Percentiles rank a stretch among this genome's conserved stretches.
phyloP scores from a whole-genome alignment of 2,888 invertebrate genomes.

The Theodoxus fluviatilis region DNA sequence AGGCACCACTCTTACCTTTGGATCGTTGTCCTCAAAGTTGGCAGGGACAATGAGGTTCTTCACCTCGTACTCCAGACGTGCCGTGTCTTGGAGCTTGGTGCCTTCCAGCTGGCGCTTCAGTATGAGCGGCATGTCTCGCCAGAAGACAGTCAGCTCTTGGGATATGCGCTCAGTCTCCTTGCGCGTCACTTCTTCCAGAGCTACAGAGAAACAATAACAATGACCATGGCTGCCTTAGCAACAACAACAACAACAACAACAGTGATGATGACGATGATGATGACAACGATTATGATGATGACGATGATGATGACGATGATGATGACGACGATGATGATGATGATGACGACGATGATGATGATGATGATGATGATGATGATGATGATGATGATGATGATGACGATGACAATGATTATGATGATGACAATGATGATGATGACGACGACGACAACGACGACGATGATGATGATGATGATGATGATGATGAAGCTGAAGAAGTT shows the following conservation, averaged over 20 bases:
- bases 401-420: too few species aligned
- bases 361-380: too few species aligned
- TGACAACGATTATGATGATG: too few species aligned
- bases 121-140: slow-evolving; percentile 55
- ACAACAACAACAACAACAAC: not conserved
- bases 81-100: slow-evolving; percentile 56
- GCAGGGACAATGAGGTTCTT: slow-evolving; percentile 52
- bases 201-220: slow-evolving; percentile 30
- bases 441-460: too few species aligned
- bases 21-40: slow-evolving; percentile 55
- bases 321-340: too few species aligned
- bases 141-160: slow-evolving; percentile 54
- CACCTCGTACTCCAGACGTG: slow-evolving; percentile 57
- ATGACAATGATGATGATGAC: too few species aligned
- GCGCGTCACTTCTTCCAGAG: slow-evolving; percentile 47
- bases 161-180: slow-evolving; percentile 39
- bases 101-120: slow-evolving; percentile 50
- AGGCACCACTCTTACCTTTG: slow-evolving; percentile 57
- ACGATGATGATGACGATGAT: too few species aligned
- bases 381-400: too few species aligned
- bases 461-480: too few species aligned
- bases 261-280: not conserved
- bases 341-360: too few species aligned
- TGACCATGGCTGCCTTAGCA: not conserved
- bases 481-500: too few species aligned